phyloP scores from a whole-genome alignment of 2,888 invertebrate genomes.

The Maniola hyperantus region DNA sequence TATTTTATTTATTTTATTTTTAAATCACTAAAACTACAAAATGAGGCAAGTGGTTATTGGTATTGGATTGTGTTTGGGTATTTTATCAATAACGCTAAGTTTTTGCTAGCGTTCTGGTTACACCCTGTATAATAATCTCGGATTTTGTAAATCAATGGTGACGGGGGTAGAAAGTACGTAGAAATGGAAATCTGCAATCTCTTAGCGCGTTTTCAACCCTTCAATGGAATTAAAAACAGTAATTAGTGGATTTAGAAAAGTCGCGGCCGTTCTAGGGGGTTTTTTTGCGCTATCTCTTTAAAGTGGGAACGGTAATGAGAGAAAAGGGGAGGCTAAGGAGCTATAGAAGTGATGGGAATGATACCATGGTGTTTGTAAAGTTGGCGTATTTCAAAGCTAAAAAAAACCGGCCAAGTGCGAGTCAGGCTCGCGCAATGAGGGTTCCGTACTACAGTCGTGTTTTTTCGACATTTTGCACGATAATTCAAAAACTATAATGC shows the following conservation, averaged over 20 bases:
- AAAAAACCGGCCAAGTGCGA: no score
- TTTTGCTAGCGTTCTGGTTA: no score
- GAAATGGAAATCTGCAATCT: constrained; percentile 38
- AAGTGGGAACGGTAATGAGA: constrained; percentile 20
- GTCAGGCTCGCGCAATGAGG: no score
- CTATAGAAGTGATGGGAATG: neutral
- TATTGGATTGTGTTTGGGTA: no score
- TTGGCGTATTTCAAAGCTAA: no score
- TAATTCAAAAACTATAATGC: no score
- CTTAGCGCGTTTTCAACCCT: constrained; percentile 39
- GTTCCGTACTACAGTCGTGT: no score
- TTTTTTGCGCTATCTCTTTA: constrained; percentile 23
- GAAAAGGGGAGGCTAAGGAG: neutral
- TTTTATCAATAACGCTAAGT: no score
- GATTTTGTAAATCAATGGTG: constrained; percentile 1
- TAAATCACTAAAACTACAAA: no score
- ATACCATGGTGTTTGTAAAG: neutral
- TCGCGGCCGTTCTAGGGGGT: constrained; percentile 23
- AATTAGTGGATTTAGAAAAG: constrained; percentile 43
- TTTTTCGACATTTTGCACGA: no score
- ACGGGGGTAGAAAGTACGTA: constrained; percentile 23
- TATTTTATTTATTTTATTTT: no score
- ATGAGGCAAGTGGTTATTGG: no score
- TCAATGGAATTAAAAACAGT: constrained; percentile 43
- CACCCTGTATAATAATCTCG: neutral